Evolutionary conservation across 2,888 invertebrate genomes (phyloP).

Genomic region (Corbicula japonica): DNA sequence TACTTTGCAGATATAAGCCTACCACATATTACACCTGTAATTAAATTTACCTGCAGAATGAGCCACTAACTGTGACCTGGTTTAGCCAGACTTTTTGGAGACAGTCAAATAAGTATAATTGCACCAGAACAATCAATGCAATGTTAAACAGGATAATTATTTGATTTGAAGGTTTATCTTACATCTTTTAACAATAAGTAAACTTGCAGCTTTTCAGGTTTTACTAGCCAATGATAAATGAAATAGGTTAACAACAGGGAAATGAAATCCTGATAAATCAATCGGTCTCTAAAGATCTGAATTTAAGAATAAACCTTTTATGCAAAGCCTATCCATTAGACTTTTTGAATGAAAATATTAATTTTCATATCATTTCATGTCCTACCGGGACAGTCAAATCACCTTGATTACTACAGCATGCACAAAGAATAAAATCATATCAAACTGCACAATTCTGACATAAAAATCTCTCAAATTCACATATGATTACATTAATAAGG

Average conservation of each 20-base stretch:
- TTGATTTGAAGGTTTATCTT: conserved; percentile 20
- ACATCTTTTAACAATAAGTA: conserved; percentile 26
- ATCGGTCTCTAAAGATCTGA: conserved; percentile 3
- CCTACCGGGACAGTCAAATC: conserved; percentile 16
- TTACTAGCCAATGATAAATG: conserved; percentile 24
- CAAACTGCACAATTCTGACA: conserved; percentile 18
- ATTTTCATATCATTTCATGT: conserved; percentile 18
- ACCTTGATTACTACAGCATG: conserved; percentile 1
- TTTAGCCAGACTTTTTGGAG: conserved; percentile 18
- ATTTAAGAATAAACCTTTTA: background rate
- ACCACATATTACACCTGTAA: too few species aligned
- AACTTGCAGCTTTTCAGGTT: conserved; percentile 26
- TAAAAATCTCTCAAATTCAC: conserved; percentile 19
- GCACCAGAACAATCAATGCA: conserved; percentile 29
- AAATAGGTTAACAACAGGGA: conserved; percentile 14
- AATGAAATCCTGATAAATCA: conserved; percentile 18
- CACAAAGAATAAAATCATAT: conserved; percentile 10
- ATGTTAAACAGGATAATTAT: conserved; percentile 41
- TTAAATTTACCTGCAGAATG: background rate
- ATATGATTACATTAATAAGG: conserved; percentile 42
- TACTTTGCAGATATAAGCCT: too few species aligned
- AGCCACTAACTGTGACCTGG: background rate
- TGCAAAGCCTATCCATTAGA: conserved; percentile 3
- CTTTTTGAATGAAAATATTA: conserved; percentile 19
- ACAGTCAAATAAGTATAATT: conserved; percentile 36